Evolutionary conservation across 2,113 vertebrate genomes (phyloP), one percentile per base, ranked within the genome.

Genomic region (Carassius carassius): DNA sequence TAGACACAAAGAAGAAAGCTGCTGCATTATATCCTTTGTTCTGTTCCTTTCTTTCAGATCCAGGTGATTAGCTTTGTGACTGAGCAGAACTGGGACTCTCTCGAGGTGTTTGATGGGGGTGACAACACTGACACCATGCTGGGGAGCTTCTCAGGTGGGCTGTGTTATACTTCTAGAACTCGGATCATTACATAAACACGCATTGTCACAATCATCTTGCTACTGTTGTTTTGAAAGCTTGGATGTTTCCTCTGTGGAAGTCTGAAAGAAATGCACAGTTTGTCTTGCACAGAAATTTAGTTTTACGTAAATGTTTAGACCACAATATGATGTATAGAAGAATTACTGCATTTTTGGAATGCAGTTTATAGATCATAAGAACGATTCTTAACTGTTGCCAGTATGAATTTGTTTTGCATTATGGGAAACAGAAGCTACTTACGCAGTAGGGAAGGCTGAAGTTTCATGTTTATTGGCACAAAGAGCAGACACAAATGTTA

Each of bases 61-160:
- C 98, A 99, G 92, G 98, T 99, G 89, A 96, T 99, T 92, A 98
- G 96, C 91, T 99, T 99, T 92, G 97, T 97, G 87, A 99, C 98
- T 0, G 98, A 99, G 91, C 98, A 99, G 94, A 99, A 99, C 93
- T 99, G 98, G 98, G 98, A 99, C 92, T 99, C 98, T 1, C 92
- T 99, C 84, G 98, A 99, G 87, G 97, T 99, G 83, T 99, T 99
- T 74, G 98, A 99, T 0, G 98, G 98, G 23, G 97, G 96, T 1
- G 98, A 99, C 89, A 99, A 99, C 94, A 98, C 96, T 0, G 97
- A 96, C 84, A 96, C 97, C 88, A 97, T 99, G 97, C 94, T 99
- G 88, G 98, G 98, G 3, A 99, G 98, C 84, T 99, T 99, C 94
- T 99, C 98, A 90, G 98, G 98, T 99, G 88, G 16, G 92, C 78